Percentiles rank a stretch among this genome's conserved stretches.
phyloP scores from a whole-genome alignment of 2,113 vertebrate species.

The Macrotis lagotis region DNA sequence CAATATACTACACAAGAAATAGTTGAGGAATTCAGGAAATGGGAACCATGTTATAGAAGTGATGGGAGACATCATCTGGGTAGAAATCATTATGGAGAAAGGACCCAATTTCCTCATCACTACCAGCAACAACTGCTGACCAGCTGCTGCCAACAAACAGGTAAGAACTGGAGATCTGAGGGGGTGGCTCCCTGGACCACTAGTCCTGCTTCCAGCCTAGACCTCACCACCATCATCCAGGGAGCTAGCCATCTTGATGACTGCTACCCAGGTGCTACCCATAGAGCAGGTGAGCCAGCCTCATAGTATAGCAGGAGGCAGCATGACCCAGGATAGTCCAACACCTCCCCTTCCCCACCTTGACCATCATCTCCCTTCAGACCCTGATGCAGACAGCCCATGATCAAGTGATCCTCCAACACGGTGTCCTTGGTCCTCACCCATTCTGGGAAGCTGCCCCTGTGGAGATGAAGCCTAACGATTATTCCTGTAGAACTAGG shows the following conservation, averaged over 20 bases:
- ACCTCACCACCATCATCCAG: not conserved
- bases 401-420: not conserved
- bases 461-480: too few relatives aligned
- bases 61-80: not conserved
- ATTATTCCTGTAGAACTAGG: too few relatives aligned
- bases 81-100: too few relatives aligned
- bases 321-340: not conserved
- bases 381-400: too few relatives aligned
- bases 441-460: too few relatives aligned
- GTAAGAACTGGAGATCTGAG: not conserved
- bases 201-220: not conserved
- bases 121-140: not conserved
- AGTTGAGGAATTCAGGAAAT: not conserved
- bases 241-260: not conserved
- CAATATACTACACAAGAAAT: not conserved
- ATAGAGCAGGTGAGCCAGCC: not conserved
- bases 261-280: not conserved
- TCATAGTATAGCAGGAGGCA: not conserved
- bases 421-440: too few relatives aligned
- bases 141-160: too few relatives aligned
- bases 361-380: too few relatives aligned
- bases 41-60: not conserved
- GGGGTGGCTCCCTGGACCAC: not conserved
- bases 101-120: not conserved
- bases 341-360: too few relatives aligned